Evolutionary conservation across 2,113 vertebrate species (phyloP).

Genomic region (Uria lomvia): DNA sequence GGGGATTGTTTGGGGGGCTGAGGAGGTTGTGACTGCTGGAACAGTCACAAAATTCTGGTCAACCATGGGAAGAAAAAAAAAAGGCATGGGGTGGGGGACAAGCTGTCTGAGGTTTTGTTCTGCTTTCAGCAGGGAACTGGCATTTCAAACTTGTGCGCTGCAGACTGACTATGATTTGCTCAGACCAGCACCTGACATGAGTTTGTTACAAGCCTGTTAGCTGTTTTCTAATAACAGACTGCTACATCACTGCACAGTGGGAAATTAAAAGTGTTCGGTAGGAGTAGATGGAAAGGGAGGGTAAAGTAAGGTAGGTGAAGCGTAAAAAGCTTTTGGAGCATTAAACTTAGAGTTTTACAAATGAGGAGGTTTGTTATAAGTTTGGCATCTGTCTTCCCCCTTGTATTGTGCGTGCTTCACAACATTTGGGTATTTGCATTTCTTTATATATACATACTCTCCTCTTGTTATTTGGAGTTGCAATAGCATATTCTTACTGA

Average conservation of each 20-base stretch:
- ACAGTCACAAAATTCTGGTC: not conserved
- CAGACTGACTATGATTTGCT: not conserved
- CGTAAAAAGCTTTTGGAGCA: conserved; percentile 1
- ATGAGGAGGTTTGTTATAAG: not conserved
- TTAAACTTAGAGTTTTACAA: not conserved
- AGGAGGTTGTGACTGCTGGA: not conserved
- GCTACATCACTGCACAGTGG: not conserved
- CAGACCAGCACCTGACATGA: not conserved
- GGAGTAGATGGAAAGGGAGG: not conserved
- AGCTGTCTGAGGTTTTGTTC: not conserved
- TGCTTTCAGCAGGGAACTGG: not conserved
- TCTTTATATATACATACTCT: not conserved
- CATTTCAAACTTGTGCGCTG: not conserved
- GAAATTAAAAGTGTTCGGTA: conserved; percentile 9
- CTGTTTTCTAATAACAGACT: conserved; percentile 14
- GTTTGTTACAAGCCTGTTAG: not conserved
- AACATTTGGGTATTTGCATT: not conserved
- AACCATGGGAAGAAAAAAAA: not conserved
- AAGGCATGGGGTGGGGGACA: not conserved
- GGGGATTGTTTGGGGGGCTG: not conserved
- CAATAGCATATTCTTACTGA: not conserved
- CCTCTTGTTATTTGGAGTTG: not conserved
- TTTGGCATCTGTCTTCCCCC: not conserved
- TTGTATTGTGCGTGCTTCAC: not conserved
- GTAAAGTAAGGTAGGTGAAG: not conserved